Conservation (phyloP, 2,888 invertebrate species). For the Calameuta idolon region DNA sequence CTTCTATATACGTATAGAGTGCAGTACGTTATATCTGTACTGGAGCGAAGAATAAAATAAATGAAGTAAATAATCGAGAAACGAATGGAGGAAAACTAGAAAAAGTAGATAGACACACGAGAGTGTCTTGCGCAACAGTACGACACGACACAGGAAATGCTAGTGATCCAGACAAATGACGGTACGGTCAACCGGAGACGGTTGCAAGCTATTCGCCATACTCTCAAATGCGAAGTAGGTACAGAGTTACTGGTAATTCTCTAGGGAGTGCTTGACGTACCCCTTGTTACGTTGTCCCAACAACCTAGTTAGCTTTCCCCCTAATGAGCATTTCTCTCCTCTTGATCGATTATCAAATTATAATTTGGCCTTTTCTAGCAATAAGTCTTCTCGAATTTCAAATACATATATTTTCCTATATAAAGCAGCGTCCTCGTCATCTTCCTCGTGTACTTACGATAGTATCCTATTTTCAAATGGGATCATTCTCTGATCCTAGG, state of each 20-base stretch:
- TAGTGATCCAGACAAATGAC: constrained; percentile 63
- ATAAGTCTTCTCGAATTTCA: neutral
- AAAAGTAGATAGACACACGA: neutral
- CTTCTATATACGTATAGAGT: neutral
- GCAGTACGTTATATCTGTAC: neutral
- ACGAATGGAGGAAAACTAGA: neutral
- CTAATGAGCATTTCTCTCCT: neutral
- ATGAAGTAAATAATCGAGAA: neutral
- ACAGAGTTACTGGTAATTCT: neutral
- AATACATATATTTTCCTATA: neutral
- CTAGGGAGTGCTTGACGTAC: neutral
- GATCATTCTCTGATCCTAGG: neutral
- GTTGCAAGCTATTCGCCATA: constrained; percentile 55
- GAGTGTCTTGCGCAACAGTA: neutral
- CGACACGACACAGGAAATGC: constrained; percentile 32
- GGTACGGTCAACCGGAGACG: constrained; percentile 59
- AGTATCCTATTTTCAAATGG: neutral
- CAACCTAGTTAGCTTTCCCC: neutral
- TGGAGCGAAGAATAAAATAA: constrained; percentile 7
- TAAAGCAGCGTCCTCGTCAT: neutral
- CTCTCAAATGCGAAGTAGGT: constrained; percentile 15
- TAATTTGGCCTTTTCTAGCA: neutral
- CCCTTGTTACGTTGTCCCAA: neutral
- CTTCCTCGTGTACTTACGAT: neutral
- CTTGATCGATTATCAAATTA: neutral